A percentile compares a stretch with the other conserved stretches of the same genome.
These are phyloP conservation scores for Sinopyrophorus schimmeli DNA, from an alignment of 2,888 invertebrate species.

Conservation along the genomic window DNA sequence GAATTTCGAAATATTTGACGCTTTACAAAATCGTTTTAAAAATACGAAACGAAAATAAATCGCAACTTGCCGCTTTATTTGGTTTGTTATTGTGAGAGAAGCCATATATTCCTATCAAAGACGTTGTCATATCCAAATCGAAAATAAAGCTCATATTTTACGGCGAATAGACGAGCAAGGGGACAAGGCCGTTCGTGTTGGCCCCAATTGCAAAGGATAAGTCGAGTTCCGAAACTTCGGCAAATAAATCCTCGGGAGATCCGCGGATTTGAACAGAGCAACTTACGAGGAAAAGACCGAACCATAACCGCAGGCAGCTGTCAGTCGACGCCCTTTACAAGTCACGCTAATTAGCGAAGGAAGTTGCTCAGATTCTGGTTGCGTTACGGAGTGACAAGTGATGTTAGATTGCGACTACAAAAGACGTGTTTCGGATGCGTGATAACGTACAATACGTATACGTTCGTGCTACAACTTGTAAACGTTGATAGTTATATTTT, in stretches of 20 bases:
- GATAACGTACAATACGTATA: constrained; percentile 11
- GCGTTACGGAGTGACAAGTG: constrained; percentile 28
- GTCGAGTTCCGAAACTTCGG: constrained; percentile 21
- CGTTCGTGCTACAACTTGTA: constrained; percentile 5
- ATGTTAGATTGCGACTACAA: constrained; percentile 29
- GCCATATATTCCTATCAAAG: too few species aligned
- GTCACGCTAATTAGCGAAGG: constrained; percentile 34
- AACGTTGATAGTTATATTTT: too few species aligned
- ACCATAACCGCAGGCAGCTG: constrained; percentile 31
- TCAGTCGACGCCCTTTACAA: constrained; percentile 31
- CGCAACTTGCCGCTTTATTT: too few species aligned
- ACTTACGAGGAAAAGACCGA: constrained; percentile 28
- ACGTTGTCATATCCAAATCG: too few species aligned
- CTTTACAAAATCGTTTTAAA: too few species aligned
- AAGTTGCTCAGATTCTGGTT: constrained; percentile 33
- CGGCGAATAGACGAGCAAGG: too few species aligned
- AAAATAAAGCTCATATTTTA: too few species aligned
- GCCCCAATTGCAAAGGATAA: constrained; percentile 19
- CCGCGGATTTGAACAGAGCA: constrained; percentile 26
- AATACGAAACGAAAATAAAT: too few species aligned
- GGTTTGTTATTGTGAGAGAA: too few species aligned
- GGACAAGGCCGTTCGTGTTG: constrained; percentile 16
- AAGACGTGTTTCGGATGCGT: constrained; percentile 20
- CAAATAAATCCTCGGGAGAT: constrained; percentile 27
- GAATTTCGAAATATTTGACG: too few species aligned